Evolutionary conservation across 2,113 vertebrate genomes (phyloP).

Genomic region (Rhegmatorhina hoffmannsi): DNA sequence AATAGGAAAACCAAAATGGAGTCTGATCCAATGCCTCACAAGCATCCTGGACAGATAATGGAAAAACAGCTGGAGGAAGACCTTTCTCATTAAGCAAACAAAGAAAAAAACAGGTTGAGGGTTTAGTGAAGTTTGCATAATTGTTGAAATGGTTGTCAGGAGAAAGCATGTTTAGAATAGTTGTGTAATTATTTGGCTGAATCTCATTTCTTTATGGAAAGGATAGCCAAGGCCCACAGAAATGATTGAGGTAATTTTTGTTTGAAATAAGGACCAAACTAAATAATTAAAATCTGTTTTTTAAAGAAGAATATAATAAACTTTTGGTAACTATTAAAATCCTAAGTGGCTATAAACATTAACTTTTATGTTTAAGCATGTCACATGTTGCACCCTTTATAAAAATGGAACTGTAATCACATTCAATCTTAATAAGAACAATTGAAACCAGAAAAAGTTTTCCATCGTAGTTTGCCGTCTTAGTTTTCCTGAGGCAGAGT

Average conservation of each 20-base stretch:
- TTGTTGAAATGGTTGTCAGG: background rate
- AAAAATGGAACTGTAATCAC: background rate
- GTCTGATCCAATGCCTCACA: background rate
- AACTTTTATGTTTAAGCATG: background rate
- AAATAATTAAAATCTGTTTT: background rate
- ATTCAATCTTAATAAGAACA: background rate
- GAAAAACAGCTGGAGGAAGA: background rate
- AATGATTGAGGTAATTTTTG: background rate
- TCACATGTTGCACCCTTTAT: background rate
- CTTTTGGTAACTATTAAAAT: background rate
- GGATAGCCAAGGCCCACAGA: background rate
- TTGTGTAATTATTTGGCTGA: background rate
- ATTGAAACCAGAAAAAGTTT: background rate
- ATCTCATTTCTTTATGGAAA: background rate
- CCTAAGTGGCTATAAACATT: background rate
- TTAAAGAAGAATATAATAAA: background rate
- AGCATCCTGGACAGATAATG: background rate
- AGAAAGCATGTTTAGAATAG: background rate
- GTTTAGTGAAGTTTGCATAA: background rate
- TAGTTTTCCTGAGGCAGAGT: background rate
- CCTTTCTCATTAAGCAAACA: background rate
- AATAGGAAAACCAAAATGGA: background rate
- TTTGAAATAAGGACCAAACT: background rate
- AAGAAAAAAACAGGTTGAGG: background rate
- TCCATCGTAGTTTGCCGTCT: background rate